phyloP scores from a whole-genome alignment of 2,113 vertebrate species.

The Elaphurus davidianus region DNA sequence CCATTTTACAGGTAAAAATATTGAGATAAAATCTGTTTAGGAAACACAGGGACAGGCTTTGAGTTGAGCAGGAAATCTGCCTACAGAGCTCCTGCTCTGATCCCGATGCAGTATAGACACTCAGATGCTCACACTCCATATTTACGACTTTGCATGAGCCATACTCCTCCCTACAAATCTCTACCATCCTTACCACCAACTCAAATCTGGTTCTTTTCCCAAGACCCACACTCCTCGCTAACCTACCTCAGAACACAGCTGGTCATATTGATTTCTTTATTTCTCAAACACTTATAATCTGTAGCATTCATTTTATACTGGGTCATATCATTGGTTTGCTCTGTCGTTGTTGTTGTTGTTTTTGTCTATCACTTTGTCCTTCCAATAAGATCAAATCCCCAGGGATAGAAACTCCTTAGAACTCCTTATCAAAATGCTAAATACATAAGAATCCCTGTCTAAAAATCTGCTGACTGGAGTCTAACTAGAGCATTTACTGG shows the following conservation, averaged over 20 bases:
- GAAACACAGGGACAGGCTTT: neutral
- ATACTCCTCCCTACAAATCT: neutral
- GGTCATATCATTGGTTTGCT: neutral
- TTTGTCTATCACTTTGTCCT: neutral
- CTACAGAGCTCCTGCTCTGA: neutral
- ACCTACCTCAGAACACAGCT: neutral
- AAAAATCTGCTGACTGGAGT: constrained; percentile 14
- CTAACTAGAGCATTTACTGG: neutral
- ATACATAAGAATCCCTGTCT: neutral
- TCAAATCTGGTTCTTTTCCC: neutral
- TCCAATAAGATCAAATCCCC: neutral
- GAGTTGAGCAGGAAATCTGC: neutral
- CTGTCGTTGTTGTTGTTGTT: neutral
- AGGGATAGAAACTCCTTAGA: neutral
- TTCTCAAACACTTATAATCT: neutral
- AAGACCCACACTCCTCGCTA: neutral
- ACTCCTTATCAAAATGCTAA: constrained; percentile 36
- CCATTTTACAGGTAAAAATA: neutral
- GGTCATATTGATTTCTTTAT: neutral
- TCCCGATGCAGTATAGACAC: neutral
- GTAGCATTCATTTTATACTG: neutral
- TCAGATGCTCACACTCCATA: neutral
- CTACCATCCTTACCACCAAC: neutral
- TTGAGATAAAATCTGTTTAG: neutral
- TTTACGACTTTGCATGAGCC: neutral